These are phyloP conservation scores for Electrophaes corylata DNA, from an alignment of 2,888 invertebrate genomes.

Conservation along the genomic window DNA sequence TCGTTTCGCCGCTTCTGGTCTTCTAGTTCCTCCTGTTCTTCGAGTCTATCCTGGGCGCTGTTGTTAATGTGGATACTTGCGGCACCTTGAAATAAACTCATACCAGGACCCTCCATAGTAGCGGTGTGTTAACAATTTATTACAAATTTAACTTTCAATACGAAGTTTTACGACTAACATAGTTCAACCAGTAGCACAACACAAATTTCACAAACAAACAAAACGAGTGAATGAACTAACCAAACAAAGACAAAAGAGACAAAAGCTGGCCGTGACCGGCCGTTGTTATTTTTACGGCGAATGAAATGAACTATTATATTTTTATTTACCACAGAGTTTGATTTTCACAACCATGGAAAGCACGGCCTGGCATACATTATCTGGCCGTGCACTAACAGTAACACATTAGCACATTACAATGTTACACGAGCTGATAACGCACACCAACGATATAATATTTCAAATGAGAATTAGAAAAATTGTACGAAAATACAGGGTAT, in stretches of 20 bases:
- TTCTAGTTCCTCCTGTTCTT: slow-evolving; percentile 88
- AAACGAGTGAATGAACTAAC: background rate
- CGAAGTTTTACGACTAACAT: slow-evolving; percentile 6
- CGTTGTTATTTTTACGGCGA: no score
- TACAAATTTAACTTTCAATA: background rate
- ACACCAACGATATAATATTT: no score
- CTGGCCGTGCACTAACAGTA: no score
- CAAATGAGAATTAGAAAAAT: no score
- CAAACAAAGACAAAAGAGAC: no score
- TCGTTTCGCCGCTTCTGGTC: slow-evolving; percentile 87
- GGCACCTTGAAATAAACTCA: slow-evolving; percentile 88
- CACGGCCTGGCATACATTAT: no score
- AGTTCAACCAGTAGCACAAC: slow-evolving; percentile 11
- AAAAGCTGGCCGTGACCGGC: background rate
- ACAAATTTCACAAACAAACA: slow-evolving; percentile 20
- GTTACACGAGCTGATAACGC: no score
- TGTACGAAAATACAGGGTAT: no score
- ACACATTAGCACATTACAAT: no score
- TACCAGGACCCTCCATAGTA: slow-evolving; percentile 85
- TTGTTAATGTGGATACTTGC: slow-evolving; percentile 87
- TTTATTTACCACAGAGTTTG: no score
- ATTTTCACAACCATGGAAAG: no score
- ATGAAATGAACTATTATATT: no score
- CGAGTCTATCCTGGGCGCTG: slow-evolving; percentile 85
- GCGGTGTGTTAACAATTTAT: background rate